Base-by-base conservation (phyloP, 2,888 invertebrate genomes). In the Lobophora halterata region DNA sequence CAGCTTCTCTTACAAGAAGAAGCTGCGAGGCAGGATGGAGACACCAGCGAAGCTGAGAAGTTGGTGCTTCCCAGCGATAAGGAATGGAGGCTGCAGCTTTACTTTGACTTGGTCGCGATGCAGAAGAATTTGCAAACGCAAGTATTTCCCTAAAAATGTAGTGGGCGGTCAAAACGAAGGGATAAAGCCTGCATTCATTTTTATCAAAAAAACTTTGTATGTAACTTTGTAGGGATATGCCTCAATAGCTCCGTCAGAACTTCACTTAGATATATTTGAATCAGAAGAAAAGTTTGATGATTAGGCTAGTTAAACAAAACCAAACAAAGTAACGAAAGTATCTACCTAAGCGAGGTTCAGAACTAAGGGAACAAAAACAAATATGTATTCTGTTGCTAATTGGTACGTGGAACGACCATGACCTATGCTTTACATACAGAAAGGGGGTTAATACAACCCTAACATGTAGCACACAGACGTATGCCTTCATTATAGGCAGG, bases 31-130 rank as follows among this genome's bases (percentile, higher is more conserved):
- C 72, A 77, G 37, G 79, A 77, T 10, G 76, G 81, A 0, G 82
- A 87, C 47, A 79, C 71, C 6, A 77, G 67, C 16, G 88, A 89
- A 46, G 76, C 87, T 5, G 90, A 90, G 46, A 86, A 87, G 21
- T 80, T 93, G 39, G 85, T 91, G 18, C 78, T 93, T 19, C 93
- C 93, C 5, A 93, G 93, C 58, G 92, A 93, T 58, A 89, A 88
- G 51, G 90, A 90, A 17, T 93, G 92, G 90, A 81, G 92, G 40
- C 86, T 91, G 20, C 89, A 89, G 49, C 91, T 92, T 63, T 93
- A 93, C 64, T 92, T 91, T 64, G 81, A 86, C 41, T 78, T 93
- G 46, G 91, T 93, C 7, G 90, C 89, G 24, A 79, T 90, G 65
- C 93, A 93, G 67, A 89, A 92, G 58, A 71, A 77, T 47, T 52